Evolutionary conservation across 2,797 vertebrate species (phyloP), one percentile per base, ranked within the genome.

Genomic region (Pangasius larnaudii): DNA sequence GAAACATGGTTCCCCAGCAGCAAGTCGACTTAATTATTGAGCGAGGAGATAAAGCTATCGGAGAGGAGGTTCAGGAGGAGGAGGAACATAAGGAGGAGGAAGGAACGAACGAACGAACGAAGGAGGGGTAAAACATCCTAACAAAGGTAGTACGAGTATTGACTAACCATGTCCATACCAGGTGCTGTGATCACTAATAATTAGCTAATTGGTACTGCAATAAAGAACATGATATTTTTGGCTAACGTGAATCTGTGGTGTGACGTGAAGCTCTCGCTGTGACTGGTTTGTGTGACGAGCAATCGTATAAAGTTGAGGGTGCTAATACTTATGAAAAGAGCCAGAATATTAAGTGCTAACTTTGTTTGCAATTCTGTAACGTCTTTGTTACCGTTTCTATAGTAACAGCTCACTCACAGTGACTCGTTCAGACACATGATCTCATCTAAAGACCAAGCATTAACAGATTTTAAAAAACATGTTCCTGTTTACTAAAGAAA

Each of bases 1-100:
- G 51, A 75, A 88, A 85, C 69, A 56, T 16, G 80, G 83, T 85
- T 88, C 79, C 88, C 81, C 42, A 78, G 85, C 58, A 49, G 77
- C 63, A 84, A 84, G 79, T 88, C 75, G 74, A 84, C 83, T 91
- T 84, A 82, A 90, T 91, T 89, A 89, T 85, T 69, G 75, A 85
- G 82, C 39, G 86, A 84, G 58, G 63, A 86, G 88, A 90, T 89
- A 89, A 86, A 89, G 83, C 90, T 89, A 65, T 88, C 87, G 80
- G 79, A 83, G 87, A 74, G 67, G 83, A 36, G 83, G 30, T 22
- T 24, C 18, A 36, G 83, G 65, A 84, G 65, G 83, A 85, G 67
- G 84, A 69, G 63, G 83, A 71, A 69, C 53, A 85, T 69, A 75
- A 61, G 71, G 86, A 88, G 13, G 16, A 85, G 63, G 78, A 83